A percentile compares a stretch with the other conserved stretches of the same genome.
phyloP scores from a whole-genome alignment of 2,888 invertebrate genomes.

The Clivina fossor region DNA sequence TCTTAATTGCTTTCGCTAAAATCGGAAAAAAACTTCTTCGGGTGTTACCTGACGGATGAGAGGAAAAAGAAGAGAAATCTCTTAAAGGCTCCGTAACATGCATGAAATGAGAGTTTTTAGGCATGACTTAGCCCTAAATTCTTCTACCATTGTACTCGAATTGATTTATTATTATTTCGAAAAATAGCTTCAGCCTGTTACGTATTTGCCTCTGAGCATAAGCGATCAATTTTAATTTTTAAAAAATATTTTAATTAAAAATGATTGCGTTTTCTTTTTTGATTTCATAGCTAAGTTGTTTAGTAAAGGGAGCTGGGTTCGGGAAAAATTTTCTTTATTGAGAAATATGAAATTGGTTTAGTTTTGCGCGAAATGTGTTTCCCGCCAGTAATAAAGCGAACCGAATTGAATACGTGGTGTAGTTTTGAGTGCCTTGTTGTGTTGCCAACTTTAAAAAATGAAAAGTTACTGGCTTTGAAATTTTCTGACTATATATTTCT shows the following conservation, averaged over 20 bases:
- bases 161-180: slow-evolving; percentile 28
- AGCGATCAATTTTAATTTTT: slow-evolving; percentile 8
- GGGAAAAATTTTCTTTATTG: too few relatives aligned
- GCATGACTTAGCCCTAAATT: slow-evolving; percentile 17
- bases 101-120: slow-evolving; percentile 31
- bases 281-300: neutral
- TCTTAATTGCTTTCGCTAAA: slow-evolving; percentile 26
- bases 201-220: too few relatives aligned
- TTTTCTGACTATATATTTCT: too few relatives aligned
- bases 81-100: slow-evolving; percentile 16
- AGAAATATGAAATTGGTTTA: too few relatives aligned
- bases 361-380: too few relatives aligned
- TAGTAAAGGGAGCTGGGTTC: too few relatives aligned
- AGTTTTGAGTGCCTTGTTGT: slow-evolving; percentile 22
- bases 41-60: slow-evolving; percentile 13
- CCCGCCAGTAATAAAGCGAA: too few relatives aligned
- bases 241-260: slow-evolving; percentile 31
- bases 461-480: slow-evolving; percentile 1
- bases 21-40: slow-evolving; percentile 5
- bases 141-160: slow-evolving; percentile 20
- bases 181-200: too few relatives aligned
- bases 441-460: slow-evolving; percentile 12
- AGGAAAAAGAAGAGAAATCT: slow-evolving; percentile 16
- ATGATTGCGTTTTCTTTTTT: slow-evolving; percentile 22
- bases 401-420: slow-evolving; percentile 13